phyloP scores from a whole-genome alignment of 2,888 invertebrate genomes.

The Emmelina monodactyla region DNA sequence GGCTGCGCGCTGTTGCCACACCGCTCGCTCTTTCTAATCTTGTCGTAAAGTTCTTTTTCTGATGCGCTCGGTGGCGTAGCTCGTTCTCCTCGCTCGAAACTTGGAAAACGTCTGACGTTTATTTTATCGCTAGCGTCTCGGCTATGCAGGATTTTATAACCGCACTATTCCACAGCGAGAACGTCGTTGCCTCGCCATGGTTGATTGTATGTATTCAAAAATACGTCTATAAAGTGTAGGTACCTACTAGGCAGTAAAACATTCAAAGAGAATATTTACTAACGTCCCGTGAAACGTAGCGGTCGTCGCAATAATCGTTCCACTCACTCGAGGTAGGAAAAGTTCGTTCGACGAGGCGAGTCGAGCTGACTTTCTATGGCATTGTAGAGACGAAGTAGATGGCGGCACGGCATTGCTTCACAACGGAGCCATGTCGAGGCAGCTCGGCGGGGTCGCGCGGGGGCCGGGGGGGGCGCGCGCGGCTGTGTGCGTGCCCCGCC shows the following conservation, averaged over 20 bases:
- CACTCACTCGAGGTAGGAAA: conserved; percentile 52
- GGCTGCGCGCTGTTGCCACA: conserved; percentile 59
- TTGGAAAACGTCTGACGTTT: conserved; percentile 58
- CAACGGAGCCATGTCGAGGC: conserved; percentile 48
- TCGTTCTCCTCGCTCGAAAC: conserved; percentile 58
- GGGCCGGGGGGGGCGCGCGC: conserved; percentile 18
- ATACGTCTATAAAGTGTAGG: too few species aligned
- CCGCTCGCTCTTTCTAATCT: conserved; percentile 65
- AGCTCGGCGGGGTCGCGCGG: conserved; percentile 26
- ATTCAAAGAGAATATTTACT: too few species aligned
- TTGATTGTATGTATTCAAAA: conserved; percentile 50
- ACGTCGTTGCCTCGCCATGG: conserved; percentile 29
- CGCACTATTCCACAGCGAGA: conserved; percentile 24
- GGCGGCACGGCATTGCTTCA: conserved; percentile 61
- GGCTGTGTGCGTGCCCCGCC: conserved; percentile 24
- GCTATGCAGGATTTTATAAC: conserved; percentile 55
- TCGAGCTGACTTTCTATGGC: conserved; percentile 63
- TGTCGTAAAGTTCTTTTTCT: conserved; percentile 67
- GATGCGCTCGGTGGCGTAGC: conserved; percentile 54
- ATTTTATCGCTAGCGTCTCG: conserved; percentile 59
- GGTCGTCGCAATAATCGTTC: conserved; percentile 37
- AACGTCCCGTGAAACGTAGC: too few species aligned
- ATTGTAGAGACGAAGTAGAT: conserved; percentile 60
- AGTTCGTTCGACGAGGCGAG: conserved; percentile 55
- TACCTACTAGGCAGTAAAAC: too few species aligned